Conservation (phyloP, 92 coral and sea anemone species). For the Paramuricea clavata region DNA sequence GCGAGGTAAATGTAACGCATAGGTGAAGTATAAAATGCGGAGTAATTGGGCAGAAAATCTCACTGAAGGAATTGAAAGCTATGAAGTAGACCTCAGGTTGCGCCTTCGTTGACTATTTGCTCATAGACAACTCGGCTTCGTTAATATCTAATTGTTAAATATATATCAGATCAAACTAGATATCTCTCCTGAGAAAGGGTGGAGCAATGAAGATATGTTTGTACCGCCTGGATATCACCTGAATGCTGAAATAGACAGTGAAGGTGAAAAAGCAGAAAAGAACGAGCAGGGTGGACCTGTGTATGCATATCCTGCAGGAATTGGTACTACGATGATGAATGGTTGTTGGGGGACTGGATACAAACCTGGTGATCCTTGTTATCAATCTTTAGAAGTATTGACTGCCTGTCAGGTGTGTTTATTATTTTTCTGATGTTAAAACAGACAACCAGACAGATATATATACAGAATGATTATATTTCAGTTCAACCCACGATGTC, state of each 20-base stretch:
- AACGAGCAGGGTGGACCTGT: conserved; percentile 25
- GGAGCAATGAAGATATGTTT: conserved; percentile 61
- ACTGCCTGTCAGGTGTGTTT: conserved; percentile 52
- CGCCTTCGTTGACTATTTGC: too few relatives aligned
- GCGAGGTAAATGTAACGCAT: too few relatives aligned
- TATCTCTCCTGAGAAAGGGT: conserved; percentile 59
- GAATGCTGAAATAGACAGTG: conserved; percentile 28
- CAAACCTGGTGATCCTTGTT: conserved; percentile 64
- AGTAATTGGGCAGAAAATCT: too few relatives aligned
- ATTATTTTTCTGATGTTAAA: too few relatives aligned
- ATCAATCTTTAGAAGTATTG: conserved; percentile 39
- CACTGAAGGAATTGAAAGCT: too few relatives aligned
- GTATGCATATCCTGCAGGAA: conserved; percentile 72
- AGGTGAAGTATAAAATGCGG: too few relatives aligned
- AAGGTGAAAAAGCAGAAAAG: neutral
- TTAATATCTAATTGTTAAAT: too few relatives aligned
- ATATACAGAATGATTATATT: too few relatives aligned
- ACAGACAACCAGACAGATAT: too few relatives aligned
- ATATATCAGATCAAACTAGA: conserved; percentile 49
- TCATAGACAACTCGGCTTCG: too few relatives aligned
- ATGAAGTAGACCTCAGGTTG: too few relatives aligned
- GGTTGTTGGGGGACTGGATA: conserved; percentile 82
- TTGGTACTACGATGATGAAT: conserved; percentile 72
- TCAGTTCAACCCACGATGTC: too few relatives aligned
- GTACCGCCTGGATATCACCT: conserved; percentile 63